Evolutionary conservation across 2,113 vertebrate genomes (phyloP).

Genomic region (Pterophyllum scalare): DNA sequence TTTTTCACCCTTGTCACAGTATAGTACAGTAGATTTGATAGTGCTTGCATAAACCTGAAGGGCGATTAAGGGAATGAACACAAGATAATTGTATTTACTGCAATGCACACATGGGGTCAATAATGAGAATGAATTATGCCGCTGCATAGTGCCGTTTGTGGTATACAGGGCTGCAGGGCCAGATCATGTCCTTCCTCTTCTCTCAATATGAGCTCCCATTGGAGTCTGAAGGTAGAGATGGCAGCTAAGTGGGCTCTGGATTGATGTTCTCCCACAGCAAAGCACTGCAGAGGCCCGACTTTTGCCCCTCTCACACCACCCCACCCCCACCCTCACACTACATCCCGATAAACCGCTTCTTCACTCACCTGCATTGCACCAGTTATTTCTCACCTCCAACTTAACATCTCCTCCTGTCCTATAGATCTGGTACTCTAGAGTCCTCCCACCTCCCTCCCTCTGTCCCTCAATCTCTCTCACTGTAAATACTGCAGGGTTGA

Average conservation of each 20-base stretch:
- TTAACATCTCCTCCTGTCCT: slow-evolving; percentile 66
- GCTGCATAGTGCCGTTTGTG: background rate
- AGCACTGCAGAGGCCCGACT: slow-evolving; percentile 70
- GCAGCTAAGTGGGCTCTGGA: slow-evolving; percentile 67
- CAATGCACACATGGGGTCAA: slow-evolving; percentile 42
- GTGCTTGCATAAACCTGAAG: slow-evolving; percentile 28
- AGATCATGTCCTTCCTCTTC: slow-evolving; percentile 45
- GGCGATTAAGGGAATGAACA: slow-evolving; percentile 31
- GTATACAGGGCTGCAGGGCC: slow-evolving; percentile 31
- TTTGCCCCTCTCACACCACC: slow-evolving; percentile 6
- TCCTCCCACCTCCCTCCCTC: slow-evolving; percentile 35
- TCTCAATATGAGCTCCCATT: slow-evolving; percentile 34
- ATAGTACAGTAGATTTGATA: slow-evolving; percentile 23
- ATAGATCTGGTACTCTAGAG: slow-evolving; percentile 48
- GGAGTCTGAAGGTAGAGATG: slow-evolving; percentile 53
- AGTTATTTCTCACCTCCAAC: slow-evolving; percentile 77
- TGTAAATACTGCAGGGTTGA: slow-evolving; percentile 55
- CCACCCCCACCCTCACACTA: background rate
- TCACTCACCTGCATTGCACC: slow-evolving; percentile 80
- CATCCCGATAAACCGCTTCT: slow-evolving; percentile 42
- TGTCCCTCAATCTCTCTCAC: slow-evolving; percentile 13
- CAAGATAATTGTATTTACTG: slow-evolving; percentile 38
- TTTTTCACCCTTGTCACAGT: background rate
- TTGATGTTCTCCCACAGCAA: slow-evolving; percentile 70
- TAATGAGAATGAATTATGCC: slow-evolving; percentile 38